Evolutionary conservation across 2,797 vertebrate species (phyloP), one percentile per base, ranked within the genome.

Genomic region (Peromyscus nudipes): DNA sequence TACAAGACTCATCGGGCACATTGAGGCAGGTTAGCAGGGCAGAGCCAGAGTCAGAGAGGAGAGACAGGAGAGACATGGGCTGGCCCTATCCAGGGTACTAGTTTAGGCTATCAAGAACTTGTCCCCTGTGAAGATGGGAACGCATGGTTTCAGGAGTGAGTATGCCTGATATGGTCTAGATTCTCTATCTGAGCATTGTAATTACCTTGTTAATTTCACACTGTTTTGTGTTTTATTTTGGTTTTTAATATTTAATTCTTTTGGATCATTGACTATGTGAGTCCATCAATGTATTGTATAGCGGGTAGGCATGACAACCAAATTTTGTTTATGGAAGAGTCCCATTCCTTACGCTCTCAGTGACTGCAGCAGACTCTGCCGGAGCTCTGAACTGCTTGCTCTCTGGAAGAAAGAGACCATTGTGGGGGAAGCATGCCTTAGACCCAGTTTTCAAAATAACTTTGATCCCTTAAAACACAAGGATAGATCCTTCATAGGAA

Each of bases 261-360:
- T 49, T 65, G 40, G 98, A 99, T 99, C 98, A 98, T 77, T 98
- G 93, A 95, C 94, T 94, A 97, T 91, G 52, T 67, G 65, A 98
- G 97, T 97, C 97, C 97, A 97, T 95, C 76, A 49, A 34, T 60
- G 13, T 91, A 17, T 60, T 67, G 91, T 90, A 71, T 89, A 71
- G 40, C 10, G 67, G 52, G 77, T 77, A 96, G 89, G 80, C 69
- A 82, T 80, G 87, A 92, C 43, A 80, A 96, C 89, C 29, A 64
- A 87, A 97, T 92, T 76, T 60, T 89, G 60, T 64, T 46, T 43
- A 65, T 27, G 43, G 0, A 85, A 11, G 49, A 43, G 62, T 96
- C 97, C 0, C 46, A 60, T 55, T 75, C 27, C 6, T 10, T 43
- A 95, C 31, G n/a, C 31, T 97, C 75, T n/a, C 91, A 91, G 40